Conservation (phyloP, 64 coral and sea anemone genomes). For the Catalaphyllia jardinei region DNA sequence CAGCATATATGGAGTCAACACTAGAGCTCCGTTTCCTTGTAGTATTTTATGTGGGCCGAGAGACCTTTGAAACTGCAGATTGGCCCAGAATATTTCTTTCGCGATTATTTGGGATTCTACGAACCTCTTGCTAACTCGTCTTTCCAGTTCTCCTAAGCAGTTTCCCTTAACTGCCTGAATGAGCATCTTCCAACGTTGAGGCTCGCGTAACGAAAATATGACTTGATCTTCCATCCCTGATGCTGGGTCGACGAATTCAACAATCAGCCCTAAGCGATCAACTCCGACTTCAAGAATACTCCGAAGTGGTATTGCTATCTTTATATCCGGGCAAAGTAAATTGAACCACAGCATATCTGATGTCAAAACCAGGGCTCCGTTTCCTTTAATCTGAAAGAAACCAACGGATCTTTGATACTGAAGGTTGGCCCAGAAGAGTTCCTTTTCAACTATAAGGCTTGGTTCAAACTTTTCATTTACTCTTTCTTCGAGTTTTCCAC, state of each 20-base stretch:
- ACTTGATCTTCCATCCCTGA: constrained; percentile 14
- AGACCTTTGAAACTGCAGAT: constrained; percentile 2
- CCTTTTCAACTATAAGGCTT: neutral
- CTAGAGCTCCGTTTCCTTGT: neutral
- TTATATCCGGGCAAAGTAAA: neutral
- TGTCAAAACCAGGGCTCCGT: constrained; percentile 9
- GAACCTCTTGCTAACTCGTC: constrained; percentile 1
- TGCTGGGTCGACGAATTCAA: neutral
- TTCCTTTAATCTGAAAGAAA: neutral
- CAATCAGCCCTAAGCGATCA: neutral
- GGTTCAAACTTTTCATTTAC: neutral
- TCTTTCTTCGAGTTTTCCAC: neutral
- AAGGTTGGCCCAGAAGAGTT: neutral
- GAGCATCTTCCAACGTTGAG: neutral
- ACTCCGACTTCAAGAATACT: neutral
- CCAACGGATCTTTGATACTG: neutral
- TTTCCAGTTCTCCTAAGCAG: neutral
- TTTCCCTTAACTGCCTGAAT: no score
- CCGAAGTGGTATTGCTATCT: neutral
- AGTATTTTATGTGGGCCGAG: neutral
- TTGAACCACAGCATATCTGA: constrained; percentile 1
- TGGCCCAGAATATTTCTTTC: constrained; percentile 3
- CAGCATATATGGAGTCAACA: no score
- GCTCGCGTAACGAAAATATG: neutral
- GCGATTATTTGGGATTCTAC: neutral